Conservation (phyloP, 1,140 invertebrate genomes). For the Zaprionus davidi region DNA sequence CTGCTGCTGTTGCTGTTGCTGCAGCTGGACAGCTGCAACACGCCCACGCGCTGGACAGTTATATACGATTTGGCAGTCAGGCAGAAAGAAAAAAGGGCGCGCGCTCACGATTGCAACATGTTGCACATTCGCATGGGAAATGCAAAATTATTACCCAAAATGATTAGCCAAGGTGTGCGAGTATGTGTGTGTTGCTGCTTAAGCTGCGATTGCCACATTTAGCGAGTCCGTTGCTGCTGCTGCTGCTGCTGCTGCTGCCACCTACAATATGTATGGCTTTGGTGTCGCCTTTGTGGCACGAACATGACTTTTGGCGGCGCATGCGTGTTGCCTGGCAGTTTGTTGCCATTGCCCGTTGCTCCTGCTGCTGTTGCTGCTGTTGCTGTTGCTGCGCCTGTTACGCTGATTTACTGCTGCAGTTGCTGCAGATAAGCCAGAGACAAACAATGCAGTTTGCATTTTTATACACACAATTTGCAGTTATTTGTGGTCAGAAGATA, state of each 20-base stretch:
- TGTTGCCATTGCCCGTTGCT: slow-evolving; percentile 63
- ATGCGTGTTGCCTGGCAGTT: slow-evolving; percentile 80
- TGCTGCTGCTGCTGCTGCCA: slow-evolving; percentile 61
- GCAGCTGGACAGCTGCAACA: slow-evolving; percentile 59
- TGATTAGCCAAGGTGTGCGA: slow-evolving; percentile 55
- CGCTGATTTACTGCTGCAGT: slow-evolving; percentile 68
- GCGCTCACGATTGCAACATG: slow-evolving; percentile 40
- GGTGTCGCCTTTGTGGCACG: slow-evolving; percentile 78
- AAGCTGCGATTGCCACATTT: slow-evolving; percentile 45
- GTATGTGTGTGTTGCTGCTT: slow-evolving; percentile 36
- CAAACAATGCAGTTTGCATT: slow-evolving; percentile 77
- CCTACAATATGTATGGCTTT: slow-evolving; percentile 81
- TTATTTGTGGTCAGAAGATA: slow-evolving; percentile 71
- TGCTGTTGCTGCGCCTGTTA: slow-evolving; percentile 49
- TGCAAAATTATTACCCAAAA: slow-evolving; percentile 68
- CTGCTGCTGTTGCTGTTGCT: slow-evolving; percentile 19
- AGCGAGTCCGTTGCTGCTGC: slow-evolving; percentile 30
- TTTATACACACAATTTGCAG: slow-evolving; percentile 74
- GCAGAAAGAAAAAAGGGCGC: slow-evolving; percentile 55
- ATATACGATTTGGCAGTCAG: slow-evolving; percentile 20
- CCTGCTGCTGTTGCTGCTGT: slow-evolving; percentile 35
- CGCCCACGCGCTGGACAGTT: slow-evolving; percentile 32
- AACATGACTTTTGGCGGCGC: slow-evolving; percentile 82
- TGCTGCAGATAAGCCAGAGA: slow-evolving; percentile 68
- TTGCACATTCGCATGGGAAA: slow-evolving; percentile 36